These are phyloP conservation scores for Anomalospiza imberbis DNA, from an alignment of 2,797 vertebrate genomes.

Conservation along the genomic window DNA sequence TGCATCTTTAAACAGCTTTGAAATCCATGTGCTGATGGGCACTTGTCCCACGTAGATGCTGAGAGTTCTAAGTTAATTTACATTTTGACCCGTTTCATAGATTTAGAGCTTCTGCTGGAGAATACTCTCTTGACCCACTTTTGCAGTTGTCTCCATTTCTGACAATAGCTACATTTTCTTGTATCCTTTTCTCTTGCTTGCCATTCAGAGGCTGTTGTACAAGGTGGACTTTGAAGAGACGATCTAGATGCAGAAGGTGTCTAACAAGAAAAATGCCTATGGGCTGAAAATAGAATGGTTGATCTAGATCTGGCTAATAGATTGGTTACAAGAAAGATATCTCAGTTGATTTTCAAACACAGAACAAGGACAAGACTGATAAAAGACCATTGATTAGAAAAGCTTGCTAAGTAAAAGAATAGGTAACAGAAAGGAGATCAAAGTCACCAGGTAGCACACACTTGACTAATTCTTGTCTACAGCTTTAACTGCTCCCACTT, in stretches of 20 bases:
- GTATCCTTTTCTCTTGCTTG: not conserved
- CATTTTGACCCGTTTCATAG: constrained; percentile 1
- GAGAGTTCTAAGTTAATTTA: not conserved
- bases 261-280: constrained; percentile 15
- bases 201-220: not conserved
- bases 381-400: not conserved
- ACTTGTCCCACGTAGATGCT: not conserved
- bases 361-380: constrained; percentile 1
- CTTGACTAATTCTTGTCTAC: not conserved
- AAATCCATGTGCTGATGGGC: not conserved
- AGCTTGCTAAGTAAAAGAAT: not conserved
- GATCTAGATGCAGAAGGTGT: constrained; percentile 10
- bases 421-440: not conserved
- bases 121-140: not conserved
- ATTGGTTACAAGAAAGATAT: not conserved
- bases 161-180: not conserved
- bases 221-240: constrained; percentile 35
- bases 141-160: not conserved
- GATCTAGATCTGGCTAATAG: not conserved
- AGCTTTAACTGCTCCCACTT: not conserved
- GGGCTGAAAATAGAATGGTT: constrained; percentile 24
- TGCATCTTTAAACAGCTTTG: not conserved
- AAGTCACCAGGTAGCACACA: not conserved
- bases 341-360: constrained; percentile 17
- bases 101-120: not conserved